Percentiles rank a stretch among this genome's conserved stretches.
These are phyloP conservation scores for Dasysyrphus albostriatus DNA, from an alignment of 2,888 invertebrate species.

Conservation along the genomic window DNA sequence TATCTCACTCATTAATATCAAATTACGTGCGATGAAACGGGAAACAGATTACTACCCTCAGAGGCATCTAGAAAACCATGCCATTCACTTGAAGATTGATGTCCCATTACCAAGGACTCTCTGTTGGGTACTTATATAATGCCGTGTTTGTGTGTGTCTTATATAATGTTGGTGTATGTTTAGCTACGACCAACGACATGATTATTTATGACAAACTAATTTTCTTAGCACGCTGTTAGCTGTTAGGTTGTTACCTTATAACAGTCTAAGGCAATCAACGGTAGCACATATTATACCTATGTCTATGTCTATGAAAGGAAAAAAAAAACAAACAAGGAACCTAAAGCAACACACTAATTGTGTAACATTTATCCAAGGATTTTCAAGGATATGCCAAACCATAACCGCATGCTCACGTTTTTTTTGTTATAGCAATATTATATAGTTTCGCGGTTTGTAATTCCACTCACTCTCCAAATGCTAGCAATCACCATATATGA, in stretches of 20 bases:
- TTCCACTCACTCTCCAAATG: neutral
- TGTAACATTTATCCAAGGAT: slow-evolving; percentile 26
- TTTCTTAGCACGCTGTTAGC: slow-evolving; percentile 54
- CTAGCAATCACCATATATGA: neutral
- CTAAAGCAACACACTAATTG: slow-evolving; percentile 8
- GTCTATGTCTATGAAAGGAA: slow-evolving; percentile 6
- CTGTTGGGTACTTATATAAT: slow-evolving; percentile 7
- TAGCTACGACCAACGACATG: slow-evolving; percentile 27
- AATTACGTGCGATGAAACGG: slow-evolving; percentile 61
- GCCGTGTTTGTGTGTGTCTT: neutral
- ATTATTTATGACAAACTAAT: slow-evolving; percentile 74
- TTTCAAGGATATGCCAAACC: slow-evolving; percentile 22
- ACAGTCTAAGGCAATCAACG: slow-evolving; percentile 52
- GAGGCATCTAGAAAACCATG: slow-evolving; percentile 24
- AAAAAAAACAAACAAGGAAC: neutral
- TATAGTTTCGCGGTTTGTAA: slow-evolving; percentile 40
- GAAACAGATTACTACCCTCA: slow-evolving; percentile 54
- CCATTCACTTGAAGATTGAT: slow-evolving; percentile 58
- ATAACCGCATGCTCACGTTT: slow-evolving; percentile 7
- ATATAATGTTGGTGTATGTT: neutral
- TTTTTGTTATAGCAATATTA: slow-evolving; percentile 15
- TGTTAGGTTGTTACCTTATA: slow-evolving; percentile 43
- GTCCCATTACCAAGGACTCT: slow-evolving; percentile 48
- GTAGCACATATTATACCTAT: slow-evolving; percentile 21
- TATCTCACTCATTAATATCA: slow-evolving; percentile 68